Conservation (phyloP, 2,888 invertebrate species). For the Chaetogeoica ovagalla region DNA sequence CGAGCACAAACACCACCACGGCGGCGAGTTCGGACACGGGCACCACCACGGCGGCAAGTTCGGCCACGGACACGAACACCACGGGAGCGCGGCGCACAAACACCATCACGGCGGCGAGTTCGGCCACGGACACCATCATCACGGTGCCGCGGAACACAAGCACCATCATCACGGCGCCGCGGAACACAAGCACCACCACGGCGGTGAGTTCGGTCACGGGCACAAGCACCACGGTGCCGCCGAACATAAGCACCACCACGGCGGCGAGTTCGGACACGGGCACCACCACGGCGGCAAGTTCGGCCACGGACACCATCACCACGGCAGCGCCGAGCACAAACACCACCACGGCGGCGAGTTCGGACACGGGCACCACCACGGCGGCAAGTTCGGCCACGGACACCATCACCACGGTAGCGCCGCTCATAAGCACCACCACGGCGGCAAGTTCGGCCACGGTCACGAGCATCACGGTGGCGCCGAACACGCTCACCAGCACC, state of each 20-base stretch:
- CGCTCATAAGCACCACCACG: conserved; percentile 56
- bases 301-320: conserved; percentile 56
- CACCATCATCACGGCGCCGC: conserved; percentile 53
- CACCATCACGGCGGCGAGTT: conserved; percentile 53
- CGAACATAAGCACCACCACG: conserved; percentile 53
- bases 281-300: conserved; percentile 55
- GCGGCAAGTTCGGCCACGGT: conserved; percentile 55
- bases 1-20: conserved; percentile 60
- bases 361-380: conserved; percentile 56
- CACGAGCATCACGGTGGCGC: conserved; percentile 56
- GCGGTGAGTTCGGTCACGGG: conserved; percentile 52
- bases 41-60: conserved; percentile 54
- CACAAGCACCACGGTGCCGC: conserved; percentile 53
- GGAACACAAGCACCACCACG: conserved; percentile 53
- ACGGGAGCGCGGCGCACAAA: conserved; percentile 53
- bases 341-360: conserved; percentile 57
- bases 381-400: conserved; percentile 55
- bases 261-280: conserved; percentile 52
- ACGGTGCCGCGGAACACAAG: conserved; percentile 53
- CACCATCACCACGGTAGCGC: conserved; percentile 56
- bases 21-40: conserved; percentile 57
- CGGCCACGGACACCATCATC: conserved; percentile 54
- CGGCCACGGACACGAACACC: conserved; percentile 54
- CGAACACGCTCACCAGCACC: conserved; percentile 56
- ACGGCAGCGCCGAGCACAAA: conserved; percentile 56